These are phyloP conservation scores for Platycercus adscitus DNA, from an alignment of 2,113 vertebrate genomes.

Conservation along the genomic window DNA sequence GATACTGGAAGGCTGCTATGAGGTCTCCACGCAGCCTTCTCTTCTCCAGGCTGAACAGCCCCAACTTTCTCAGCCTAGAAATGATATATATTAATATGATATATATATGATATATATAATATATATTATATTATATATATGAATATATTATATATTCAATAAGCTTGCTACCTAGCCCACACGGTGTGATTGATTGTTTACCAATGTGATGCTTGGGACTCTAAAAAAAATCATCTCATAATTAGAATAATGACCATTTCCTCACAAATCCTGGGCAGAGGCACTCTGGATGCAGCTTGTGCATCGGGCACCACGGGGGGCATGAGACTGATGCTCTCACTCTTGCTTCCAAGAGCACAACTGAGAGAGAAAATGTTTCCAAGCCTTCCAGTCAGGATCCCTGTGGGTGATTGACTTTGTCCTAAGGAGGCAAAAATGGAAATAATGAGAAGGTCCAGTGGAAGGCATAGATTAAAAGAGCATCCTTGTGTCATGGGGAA, in stretches of 20 bases:
- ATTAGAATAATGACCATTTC: background rate
- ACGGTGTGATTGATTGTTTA: background rate
- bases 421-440: background rate
- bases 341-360: background rate
- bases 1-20: no score
- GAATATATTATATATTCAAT: background rate
- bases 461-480: conserved; percentile 28
- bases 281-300: background rate
- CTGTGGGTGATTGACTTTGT: background rate
- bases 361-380: background rate
- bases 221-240: background rate
- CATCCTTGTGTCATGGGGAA: background rate
- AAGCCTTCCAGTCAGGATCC: background rate
- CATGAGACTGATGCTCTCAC: background rate
- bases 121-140: no score
- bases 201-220: background rate
- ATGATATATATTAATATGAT: no score
- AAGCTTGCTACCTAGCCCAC: background rate
- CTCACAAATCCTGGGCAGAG: accelerated
- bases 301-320: accelerated
- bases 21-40: no score
- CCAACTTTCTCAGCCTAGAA: no score
- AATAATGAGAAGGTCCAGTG: background rate
- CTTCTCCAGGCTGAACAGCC: no score
- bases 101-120: background rate